Evolutionary conservation across 2,888 invertebrate species (phyloP), one percentile per base, ranked within the genome.

Genomic region (Lobophora halterata): DNA sequence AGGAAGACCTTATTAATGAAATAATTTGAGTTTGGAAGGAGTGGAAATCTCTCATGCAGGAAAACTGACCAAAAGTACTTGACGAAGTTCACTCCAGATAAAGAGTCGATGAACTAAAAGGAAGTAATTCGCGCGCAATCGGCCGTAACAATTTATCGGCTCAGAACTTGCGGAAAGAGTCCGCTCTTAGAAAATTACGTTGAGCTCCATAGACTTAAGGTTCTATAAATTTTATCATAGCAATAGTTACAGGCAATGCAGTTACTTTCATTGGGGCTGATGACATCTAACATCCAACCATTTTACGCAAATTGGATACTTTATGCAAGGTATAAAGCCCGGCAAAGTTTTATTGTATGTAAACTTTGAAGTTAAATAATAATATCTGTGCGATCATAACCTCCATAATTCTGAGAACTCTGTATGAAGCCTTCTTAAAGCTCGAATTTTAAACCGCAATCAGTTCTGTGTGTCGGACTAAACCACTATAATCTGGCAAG

Each of bases 51-150:
- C n/a, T n/a, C 7, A 10, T 29, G 13, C 19, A 36, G 5, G 17
- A 44, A 28, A 35, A 31, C 35, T 37, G 31, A 26, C 27, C 19
- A 35, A 49, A 52, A 57, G 46, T 43, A 49, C 49, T 54, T 46
- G 46, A 53, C 50, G 44, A 53, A 66, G 58, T 64, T 54, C 52
- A 54, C 17, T 51, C 44, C 45, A 60, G 58, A 63, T 70, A 65
- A 70, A 67, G 52, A 61, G 59, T 59, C 65, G 48, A 61, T 61
- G 63, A 71, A 69, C 70, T 70, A 52, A 41, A 43, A 53, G 58
- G 54, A 64, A 70, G 71, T 72, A 69, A 71, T 73, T 74, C 65
- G 59, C 65, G 68, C 65, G 67, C 66, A 74, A 72, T 74, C 73
- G 65, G 46, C 61, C 67, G 64, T 68, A 66, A 62, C 65, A 71